Percentiles rank a stretch among this genome's conserved stretches.
phyloP scores from a whole-genome alignment of 2,888 invertebrate species.

The Brachyopa scutellaris region DNA sequence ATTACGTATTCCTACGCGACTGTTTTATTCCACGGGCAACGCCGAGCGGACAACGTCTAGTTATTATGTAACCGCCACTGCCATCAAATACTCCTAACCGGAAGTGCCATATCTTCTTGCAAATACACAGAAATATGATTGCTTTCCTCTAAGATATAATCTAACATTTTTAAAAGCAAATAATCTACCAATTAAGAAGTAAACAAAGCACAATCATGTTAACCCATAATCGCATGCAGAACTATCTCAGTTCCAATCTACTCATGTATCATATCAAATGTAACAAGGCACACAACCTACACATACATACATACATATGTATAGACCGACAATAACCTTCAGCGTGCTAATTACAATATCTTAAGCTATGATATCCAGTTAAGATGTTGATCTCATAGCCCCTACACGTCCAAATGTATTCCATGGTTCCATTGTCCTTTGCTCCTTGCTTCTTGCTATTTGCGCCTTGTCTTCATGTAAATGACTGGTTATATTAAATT shows the following conservation, averaged over 20 bases:
- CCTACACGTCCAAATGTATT: slow-evolving; percentile 23
- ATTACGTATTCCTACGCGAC: too few species aligned
- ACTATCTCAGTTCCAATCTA: slow-evolving; percentile 38
- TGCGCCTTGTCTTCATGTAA: slow-evolving; percentile 39
- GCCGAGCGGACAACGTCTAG: too few species aligned
- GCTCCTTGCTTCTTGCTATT: too few species aligned
- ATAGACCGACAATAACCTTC: slow-evolving; percentile 42
- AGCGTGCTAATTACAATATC: slow-evolving; percentile 69
- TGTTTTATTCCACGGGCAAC: too few species aligned
- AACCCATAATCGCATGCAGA: slow-evolving; percentile 47
- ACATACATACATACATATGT: too few species aligned
- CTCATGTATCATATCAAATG: slow-evolving; percentile 15
- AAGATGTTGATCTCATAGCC: slow-evolving; percentile 66
- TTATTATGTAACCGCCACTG: too few species aligned
- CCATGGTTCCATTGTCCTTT: neutral
- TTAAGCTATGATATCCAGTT: slow-evolving; percentile 64
- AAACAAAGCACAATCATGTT: slow-evolving; percentile 33
- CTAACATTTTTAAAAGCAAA: neutral
- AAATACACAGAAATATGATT: neutral
- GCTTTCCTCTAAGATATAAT: neutral
- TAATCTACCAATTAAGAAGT: slow-evolving; percentile 30
- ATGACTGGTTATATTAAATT: slow-evolving; percentile 68
- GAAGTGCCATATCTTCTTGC: too few species aligned
- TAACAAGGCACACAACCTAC: too few species aligned
- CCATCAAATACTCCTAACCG: too few species aligned